Percentiles rank a stretch among this genome's conserved stretches.
These are phyloP conservation scores for Eretmocerus hayati DNA, from an alignment of 2,888 invertebrate genomes.

Conservation along the genomic window DNA sequence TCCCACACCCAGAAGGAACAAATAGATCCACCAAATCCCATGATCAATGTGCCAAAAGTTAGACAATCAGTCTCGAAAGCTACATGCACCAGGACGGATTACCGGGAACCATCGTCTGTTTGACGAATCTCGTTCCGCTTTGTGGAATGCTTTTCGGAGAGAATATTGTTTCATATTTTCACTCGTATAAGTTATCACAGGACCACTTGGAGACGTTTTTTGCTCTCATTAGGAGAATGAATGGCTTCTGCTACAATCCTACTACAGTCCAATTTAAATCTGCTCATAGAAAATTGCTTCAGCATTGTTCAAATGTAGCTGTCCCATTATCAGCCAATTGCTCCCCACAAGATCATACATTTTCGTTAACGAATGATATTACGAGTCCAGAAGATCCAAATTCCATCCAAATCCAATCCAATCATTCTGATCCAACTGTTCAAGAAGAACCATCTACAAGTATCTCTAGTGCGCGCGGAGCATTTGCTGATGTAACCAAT, in stretches of 20 bases:
- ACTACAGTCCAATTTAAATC: slow-evolving; percentile 14
- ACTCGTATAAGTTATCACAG: slow-evolving; percentile 11
- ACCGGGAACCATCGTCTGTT: slow-evolving; percentile 10
- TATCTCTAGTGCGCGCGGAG: too few species aligned
- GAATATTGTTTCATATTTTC: slow-evolving; percentile 4
- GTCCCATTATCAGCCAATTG: slow-evolving; percentile 7
- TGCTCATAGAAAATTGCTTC: slow-evolving; percentile 11
- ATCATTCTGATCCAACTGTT: too few species aligned
- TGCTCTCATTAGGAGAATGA: slow-evolving; percentile 11
- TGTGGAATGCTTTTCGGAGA: slow-evolving; percentile 5
- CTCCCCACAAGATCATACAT: slow-evolving; percentile 5
- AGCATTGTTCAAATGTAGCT: slow-evolving; percentile 1
- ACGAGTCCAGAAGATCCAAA: too few species aligned
- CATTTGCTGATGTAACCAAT: too few species aligned
- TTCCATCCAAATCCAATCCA: too few species aligned
- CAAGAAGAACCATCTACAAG: too few species aligned
- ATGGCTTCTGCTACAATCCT: slow-evolving; percentile 11
- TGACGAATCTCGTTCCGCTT: slow-evolving; percentile 5
- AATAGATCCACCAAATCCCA: too few species aligned
- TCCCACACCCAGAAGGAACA: too few species aligned
- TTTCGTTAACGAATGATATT: too few species aligned
- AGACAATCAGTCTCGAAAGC: too few species aligned
- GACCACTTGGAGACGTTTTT: slow-evolving; percentile 15
- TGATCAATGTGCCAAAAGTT: too few species aligned
- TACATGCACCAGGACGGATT: too few species aligned